Evolutionary conservation across 2,888 invertebrate genomes (phyloP).

Genomic region (Allolobophora icterica): DNA sequence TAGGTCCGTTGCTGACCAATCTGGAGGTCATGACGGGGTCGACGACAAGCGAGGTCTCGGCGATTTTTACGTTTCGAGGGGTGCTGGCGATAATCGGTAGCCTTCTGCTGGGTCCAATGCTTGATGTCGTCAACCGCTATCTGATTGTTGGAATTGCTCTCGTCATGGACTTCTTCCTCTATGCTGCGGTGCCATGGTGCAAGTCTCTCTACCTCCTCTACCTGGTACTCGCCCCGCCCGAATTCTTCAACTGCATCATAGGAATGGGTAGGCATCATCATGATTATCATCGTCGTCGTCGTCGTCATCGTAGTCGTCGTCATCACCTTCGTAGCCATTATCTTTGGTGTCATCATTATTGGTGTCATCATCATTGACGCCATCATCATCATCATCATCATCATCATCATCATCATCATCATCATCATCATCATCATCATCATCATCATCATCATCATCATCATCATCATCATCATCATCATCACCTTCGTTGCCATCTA

Average conservation of each 20-base stretch:
- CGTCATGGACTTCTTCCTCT: constrained; percentile 33
- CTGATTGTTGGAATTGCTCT: constrained; percentile 30
- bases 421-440: constrained; percentile 4
- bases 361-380: too few species aligned
- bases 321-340: background rate
- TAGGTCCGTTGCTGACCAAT: constrained; percentile 44
- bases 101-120: constrained; percentile 38
- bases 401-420: background rate
- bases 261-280: constrained; percentile 40
- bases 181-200: constrained; percentile 35
- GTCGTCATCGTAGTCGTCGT: background rate
- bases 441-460: background rate
- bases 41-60: constrained; percentile 34
- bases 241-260: constrained; percentile 42
- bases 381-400: too few species aligned
- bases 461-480: background rate
- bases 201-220: constrained; percentile 11
- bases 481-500: background rate
- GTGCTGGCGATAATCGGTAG: constrained; percentile 42
- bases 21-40: constrained; percentile 36
- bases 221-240: constrained; percentile 37
- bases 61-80: constrained; percentile 41
- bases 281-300: background rate
- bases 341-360: too few species aligned
- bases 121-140: constrained; percentile 29